Base-by-base conservation (phyloP, 2,888 invertebrate genomes). In the Oscheius sp. region DNA sequence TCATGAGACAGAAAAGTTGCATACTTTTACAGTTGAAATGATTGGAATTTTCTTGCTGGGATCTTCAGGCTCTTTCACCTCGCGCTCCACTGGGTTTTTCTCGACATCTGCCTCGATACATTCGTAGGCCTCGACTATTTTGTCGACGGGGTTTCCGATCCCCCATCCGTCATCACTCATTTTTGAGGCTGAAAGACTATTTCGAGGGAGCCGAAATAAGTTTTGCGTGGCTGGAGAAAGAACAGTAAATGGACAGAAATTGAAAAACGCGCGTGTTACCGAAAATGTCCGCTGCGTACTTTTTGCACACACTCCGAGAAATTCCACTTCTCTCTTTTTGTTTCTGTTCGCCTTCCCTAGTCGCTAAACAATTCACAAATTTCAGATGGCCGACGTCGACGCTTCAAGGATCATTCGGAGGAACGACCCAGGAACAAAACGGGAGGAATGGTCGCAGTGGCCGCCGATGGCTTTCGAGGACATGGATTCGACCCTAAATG, bases 401-500 rank as follows among this genome's bases (percentile, higher is more conserved):
- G 32, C 47, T 5, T 57, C 70, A 13, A 51, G 81, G 35, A 65
- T 79, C 13, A 72, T 83, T 42, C 77, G 85, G 42, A 75, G 85
- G 42, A 86, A 86, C 74, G 84, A 81, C 51, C 85, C 86, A 3
- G 86, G 86, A 60, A 85, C 84, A n/a, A 85, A 80, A 65, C 65
- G 83, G 72, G 80, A 78, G 96, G 95, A 96, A 89, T 99, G 96
- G 91, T 94, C 95, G 89, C 94, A 94, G 82, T 99, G 99, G 99
- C 95, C 96, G 51, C 73, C 82, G 33, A 95, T 97, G 91, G 94
- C 94, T 0, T 96, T 98, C 90, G 98, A 99, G 90, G 97, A 99
- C 91, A 99, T 99, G 98, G 98, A 99, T 90, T 97, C 96, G 90
- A 97, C 97, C 33, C 91, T 99, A 76, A 97, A 96, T 84, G 97